These are phyloP conservation scores for Girardia tigrina DNA, from an alignment of 2,888 invertebrate genomes.

Conservation along the genomic window DNA sequence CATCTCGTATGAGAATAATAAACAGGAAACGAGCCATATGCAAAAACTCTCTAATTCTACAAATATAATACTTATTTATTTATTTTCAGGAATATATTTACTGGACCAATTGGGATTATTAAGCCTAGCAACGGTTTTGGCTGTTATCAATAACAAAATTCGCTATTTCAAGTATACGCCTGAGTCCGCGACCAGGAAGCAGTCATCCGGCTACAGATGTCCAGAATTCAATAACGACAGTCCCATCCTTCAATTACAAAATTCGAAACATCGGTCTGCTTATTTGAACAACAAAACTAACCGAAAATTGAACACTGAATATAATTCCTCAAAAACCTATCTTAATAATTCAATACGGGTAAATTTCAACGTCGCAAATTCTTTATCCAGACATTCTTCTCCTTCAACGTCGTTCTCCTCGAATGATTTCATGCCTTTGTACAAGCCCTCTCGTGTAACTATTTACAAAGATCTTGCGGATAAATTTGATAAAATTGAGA, in stretches of 20 bases:
- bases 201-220: neutral
- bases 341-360: neutral
- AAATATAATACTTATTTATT: neutral
- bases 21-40: neutral
- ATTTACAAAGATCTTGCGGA: slow-evolving; percentile 6
- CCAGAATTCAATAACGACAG: slow-evolving; percentile 29
- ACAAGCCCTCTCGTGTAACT: neutral
- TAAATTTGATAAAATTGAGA: slow-evolving; percentile 8
- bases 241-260: slow-evolving; percentile 25
- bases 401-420: neutral
- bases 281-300: neutral
- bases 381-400: neutral
- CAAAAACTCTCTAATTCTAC: neutral
- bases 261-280: neutral
- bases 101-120: slow-evolving; percentile 32
- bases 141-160: slow-evolving; percentile 31
- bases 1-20: too few relatives aligned
- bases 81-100: slow-evolving; percentile 33
- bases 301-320: neutral
- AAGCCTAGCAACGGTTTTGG: slow-evolving; percentile 34
- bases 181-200: neutral
- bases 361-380: neutral
- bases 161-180: neutral
- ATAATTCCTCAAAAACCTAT: neutral
- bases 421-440: slow-evolving; percentile 3